These are phyloP conservation scores for Crambe crambe DNA, from an alignment of 37 sponge, comb jelly and placozoan genomes.

Conservation along the genomic window DNA sequence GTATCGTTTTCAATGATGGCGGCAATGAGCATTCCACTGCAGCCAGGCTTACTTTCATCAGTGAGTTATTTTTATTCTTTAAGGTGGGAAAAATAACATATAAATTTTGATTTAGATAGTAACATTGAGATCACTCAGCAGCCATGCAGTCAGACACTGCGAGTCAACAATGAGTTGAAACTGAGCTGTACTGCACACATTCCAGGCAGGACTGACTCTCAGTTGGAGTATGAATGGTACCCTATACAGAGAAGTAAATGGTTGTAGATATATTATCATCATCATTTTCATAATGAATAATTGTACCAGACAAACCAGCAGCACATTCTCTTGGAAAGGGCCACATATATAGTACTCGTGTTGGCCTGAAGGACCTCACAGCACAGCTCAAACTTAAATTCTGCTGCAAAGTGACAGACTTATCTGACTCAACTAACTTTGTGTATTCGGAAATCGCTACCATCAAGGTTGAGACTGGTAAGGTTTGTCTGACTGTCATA, in stretches of 20 bases:
- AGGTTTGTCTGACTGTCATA: background rate
- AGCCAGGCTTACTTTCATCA: slow-evolving; percentile 15
- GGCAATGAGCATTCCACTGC: background rate
- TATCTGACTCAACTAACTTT: background rate
- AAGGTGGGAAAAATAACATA: too few species aligned
- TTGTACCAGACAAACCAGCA: too few species aligned
- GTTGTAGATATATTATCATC: background rate
- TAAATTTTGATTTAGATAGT: background rate
- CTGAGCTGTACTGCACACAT: background rate
- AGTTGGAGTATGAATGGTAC: background rate
- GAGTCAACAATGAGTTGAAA: background rate
- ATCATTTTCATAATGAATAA: too few species aligned
- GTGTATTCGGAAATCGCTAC: background rate
- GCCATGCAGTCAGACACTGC: background rate
- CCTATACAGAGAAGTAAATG: background rate
- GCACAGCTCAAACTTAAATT: background rate
- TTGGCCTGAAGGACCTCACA: background rate
- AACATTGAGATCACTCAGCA: background rate
- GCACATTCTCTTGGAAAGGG: too few species aligned
- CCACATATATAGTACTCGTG: too few species aligned
- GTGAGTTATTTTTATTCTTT: background rate
- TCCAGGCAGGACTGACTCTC: background rate
- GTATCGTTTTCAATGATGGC: background rate
- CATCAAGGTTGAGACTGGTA: slow-evolving; percentile 1
- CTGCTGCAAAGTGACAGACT: slow-evolving; percentile 7